Percentiles rank a stretch among this genome's conserved stretches.
Evolutionary conservation across 2,888 invertebrate genomes (phyloP).

Genomic region (Gisinianus flammeolus): DNA sequence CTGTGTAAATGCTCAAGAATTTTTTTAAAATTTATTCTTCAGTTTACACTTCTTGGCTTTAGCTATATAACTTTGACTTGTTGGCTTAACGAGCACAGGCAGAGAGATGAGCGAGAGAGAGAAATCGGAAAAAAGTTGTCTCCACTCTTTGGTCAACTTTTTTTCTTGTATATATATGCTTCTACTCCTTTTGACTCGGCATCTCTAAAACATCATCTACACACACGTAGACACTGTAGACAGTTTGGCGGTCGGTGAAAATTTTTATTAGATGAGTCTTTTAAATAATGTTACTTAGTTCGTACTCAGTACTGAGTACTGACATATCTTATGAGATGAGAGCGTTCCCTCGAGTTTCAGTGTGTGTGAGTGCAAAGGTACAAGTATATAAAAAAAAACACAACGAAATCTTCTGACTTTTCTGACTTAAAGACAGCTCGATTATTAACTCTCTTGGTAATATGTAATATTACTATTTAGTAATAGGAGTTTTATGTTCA

Average conservation of each 20-base stretch:
- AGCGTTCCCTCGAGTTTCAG: too few species aligned
- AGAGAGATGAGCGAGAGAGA: not conserved
- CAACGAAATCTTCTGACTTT: too few species aligned
- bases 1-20: too few species aligned
- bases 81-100: not conserved
- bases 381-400: too few species aligned
- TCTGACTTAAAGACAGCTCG: too few species aligned
- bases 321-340: too few species aligned
- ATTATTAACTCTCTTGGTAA: too few species aligned
- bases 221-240: not conserved
- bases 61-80: too few species aligned
- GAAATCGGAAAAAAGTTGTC: slow-evolving; percentile 19
- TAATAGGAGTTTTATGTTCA: slow-evolving; percentile 9
- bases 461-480: too few species aligned
- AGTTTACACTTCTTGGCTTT: too few species aligned
- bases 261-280: not conserved
- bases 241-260: slow-evolving; percentile 15
- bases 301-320: not conserved
- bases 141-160: not conserved
- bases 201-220: too few species aligned
- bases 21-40: not conserved
- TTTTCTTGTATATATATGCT: not conserved
- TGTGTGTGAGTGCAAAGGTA: too few species aligned
- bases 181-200: not conserved
- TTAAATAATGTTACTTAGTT: not conserved